Conservation (phyloP, 2,888 invertebrate species). For the Ormyrus pomaceus region DNA sequence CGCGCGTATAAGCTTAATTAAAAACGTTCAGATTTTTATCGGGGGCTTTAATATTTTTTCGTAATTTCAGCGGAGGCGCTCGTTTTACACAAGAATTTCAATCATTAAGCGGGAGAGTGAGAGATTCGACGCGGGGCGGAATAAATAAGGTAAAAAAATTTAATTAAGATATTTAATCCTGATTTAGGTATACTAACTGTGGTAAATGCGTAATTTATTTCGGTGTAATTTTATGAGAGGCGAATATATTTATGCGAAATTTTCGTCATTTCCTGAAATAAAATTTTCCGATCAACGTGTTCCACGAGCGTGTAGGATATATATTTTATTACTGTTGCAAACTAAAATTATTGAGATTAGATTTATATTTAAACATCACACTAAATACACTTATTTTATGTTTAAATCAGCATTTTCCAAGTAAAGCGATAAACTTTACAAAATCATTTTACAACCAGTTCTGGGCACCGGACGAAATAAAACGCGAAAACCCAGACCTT, state of each 20-base stretch:
- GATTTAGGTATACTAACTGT: constrained; percentile 13
- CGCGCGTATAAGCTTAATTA: not conserved
- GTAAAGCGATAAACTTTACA: no score
- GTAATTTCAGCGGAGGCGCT: not conserved
- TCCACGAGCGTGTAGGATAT: no score
- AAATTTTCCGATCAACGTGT: not conserved
- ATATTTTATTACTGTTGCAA: no score
- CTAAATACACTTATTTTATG: no score
- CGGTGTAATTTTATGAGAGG: not conserved
- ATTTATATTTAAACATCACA: no score
- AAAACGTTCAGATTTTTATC: constrained; percentile 35
- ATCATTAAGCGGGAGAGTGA: constrained; percentile 5
- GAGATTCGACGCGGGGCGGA: not conserved
- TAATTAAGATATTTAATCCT: constrained; percentile 14
- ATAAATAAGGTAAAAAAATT: not conserved
- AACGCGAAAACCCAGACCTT: no score
- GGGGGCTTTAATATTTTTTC: not conserved
- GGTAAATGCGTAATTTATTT: not conserved
- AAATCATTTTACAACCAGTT: no score
- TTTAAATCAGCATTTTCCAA: no score
- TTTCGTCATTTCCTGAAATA: not conserved
- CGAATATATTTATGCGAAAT: not conserved
- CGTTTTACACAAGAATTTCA: not conserved
- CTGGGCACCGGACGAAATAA: no score
- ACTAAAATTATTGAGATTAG: no score